Evolutionary conservation across 2,888 invertebrate genomes (phyloP).

Genomic region (Ophion obscuratus): DNA sequence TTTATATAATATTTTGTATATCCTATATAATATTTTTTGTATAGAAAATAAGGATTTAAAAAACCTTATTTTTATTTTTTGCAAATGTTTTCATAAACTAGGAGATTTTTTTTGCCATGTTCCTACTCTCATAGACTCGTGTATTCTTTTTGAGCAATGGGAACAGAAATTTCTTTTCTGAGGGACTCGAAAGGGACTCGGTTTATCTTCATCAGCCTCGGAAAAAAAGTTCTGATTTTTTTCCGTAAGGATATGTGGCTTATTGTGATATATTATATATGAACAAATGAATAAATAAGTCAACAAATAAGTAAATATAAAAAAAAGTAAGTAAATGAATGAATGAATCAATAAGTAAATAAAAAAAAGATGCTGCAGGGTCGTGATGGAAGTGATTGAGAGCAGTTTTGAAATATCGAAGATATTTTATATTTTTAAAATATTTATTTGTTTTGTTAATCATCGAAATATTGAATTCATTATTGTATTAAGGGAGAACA

Average conservation of each 20-base stretch:
- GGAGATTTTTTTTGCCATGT: neutral
- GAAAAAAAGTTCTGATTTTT: neutral
- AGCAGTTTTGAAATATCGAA: too few relatives aligned
- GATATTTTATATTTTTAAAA: neutral
- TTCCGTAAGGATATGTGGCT: neutral
- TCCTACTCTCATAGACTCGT: too few relatives aligned
- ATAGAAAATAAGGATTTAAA: too few relatives aligned
- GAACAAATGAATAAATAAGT: neutral
- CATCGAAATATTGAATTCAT: neutral
- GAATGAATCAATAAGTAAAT: neutral
- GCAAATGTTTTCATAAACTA: too few relatives aligned
- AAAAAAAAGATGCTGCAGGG: too few relatives aligned
- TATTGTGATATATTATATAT: neutral
- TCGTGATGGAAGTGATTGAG: too few relatives aligned
- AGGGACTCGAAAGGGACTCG: neutral
- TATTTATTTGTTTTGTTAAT: neutral
- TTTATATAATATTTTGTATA: too few relatives aligned
- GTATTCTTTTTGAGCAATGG: too few relatives aligned
- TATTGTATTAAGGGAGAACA: neutral
- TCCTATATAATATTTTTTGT: too few relatives aligned
- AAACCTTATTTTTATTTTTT: neutral
- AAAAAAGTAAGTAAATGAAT: neutral
- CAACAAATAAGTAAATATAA: neutral
- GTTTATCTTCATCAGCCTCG: constrained; percentile 42
- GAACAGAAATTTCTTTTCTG: too few relatives aligned